A percentile compares a stretch with the other conserved stretches of the same genome.
These are phyloP conservation scores for Ispidina picta DNA, from an alignment of 2,797 vertebrate genomes.

Conservation along the genomic window DNA sequence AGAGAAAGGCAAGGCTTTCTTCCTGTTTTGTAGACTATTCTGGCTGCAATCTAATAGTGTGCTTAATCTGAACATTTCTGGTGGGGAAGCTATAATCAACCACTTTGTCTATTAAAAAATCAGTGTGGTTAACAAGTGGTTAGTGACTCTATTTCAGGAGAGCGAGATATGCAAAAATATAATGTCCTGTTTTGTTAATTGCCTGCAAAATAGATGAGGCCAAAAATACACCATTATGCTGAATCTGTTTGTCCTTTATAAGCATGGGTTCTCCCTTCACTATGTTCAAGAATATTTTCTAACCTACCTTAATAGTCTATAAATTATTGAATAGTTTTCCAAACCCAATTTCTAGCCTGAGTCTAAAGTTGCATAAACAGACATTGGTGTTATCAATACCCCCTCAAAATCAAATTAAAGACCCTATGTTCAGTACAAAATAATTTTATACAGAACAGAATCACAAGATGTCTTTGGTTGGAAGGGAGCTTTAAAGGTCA, in stretches of 20 bases:
- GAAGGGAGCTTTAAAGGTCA: background rate
- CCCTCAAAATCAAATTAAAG: background rate
- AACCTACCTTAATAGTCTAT: conserved; percentile 55
- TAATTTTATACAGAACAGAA: background rate
- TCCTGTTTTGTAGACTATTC: conserved; percentile 78
- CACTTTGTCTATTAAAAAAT: conserved; percentile 78
- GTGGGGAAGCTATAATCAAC: conserved; percentile 72
- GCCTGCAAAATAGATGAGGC: conserved; percentile 55
- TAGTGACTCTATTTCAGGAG: conserved; percentile 77
- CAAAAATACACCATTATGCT: conserved; percentile 45
- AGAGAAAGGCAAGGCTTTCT: conserved; percentile 74
- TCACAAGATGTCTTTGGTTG: background rate
- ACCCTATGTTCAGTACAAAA: background rate
- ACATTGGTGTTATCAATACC: background rate
- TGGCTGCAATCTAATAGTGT: conserved; percentile 74
- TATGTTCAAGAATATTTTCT: conserved; percentile 44
- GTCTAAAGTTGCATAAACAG: conserved; percentile 52
- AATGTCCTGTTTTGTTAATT: conserved; percentile 71
- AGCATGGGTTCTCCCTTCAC: conserved; percentile 52
- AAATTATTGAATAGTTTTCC: conserved; percentile 62
- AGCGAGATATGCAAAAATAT: conserved; percentile 69
- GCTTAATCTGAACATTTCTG: conserved; percentile 80
- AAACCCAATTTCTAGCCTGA: conserved; percentile 45
- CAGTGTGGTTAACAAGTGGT: conserved; percentile 85
- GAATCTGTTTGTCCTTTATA: conserved; percentile 59